Evolutionary conservation across 2,797 vertebrate species (phyloP).

Genomic region (Zalophus californianus): DNA sequence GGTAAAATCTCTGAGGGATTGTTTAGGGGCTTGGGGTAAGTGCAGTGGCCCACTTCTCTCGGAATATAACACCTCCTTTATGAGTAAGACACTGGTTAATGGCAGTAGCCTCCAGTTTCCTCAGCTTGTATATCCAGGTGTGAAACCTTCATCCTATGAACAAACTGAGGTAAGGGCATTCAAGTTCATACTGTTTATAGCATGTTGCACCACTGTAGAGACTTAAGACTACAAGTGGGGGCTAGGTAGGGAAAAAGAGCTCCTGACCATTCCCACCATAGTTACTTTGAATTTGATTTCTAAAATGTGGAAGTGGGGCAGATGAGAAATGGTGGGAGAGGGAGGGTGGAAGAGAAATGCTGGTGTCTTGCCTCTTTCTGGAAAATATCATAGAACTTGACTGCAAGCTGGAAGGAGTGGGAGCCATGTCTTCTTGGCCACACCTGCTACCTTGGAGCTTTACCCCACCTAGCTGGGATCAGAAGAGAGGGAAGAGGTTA

Average conservation of each 20-base stretch:
- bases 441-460: neutral
- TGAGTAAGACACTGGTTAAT: neutral
- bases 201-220: neutral
- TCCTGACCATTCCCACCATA: neutral
- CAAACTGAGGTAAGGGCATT: neutral
- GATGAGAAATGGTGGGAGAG: neutral
- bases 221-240: neutral
- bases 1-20: neutral
- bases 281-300: neutral
- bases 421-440: neutral
- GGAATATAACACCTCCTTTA: neutral
- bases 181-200: neutral
- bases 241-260: neutral
- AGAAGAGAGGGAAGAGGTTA: neutral
- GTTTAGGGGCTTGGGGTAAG: neutral
- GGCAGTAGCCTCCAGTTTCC: neutral
- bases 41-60: neutral
- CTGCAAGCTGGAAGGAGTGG: neutral
- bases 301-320: neutral
- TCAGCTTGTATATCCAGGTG: neutral
- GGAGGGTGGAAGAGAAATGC: neutral
- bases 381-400: neutral
- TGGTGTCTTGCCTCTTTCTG: neutral
- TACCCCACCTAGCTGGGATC: neutral
- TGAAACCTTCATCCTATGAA: neutral